Evolutionary conservation across 2,888 invertebrate genomes (phyloP).

Genomic region (Caenorhabditis doughertyi): DNA sequence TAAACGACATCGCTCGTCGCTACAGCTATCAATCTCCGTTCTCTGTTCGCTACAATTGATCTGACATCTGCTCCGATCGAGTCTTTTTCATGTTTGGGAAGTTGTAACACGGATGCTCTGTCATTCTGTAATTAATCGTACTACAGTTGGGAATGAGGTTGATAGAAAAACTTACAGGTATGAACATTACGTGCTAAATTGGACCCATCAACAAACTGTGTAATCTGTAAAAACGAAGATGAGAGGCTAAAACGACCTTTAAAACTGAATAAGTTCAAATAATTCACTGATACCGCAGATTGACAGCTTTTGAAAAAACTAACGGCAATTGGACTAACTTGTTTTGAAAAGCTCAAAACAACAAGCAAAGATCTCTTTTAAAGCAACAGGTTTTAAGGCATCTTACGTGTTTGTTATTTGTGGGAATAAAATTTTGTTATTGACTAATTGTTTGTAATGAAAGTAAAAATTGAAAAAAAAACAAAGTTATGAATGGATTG

Average conservation of each 20-base stretch:
- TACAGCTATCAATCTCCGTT: conserved; percentile 76
- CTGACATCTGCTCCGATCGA: conserved; percentile 29
- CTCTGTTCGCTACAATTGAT: conserved; percentile 78
- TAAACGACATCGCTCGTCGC: conserved; percentile 72
- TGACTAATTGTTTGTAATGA: neutral
- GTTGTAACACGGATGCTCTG: conserved; percentile 43
- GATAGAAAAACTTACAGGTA: conserved; percentile 50
- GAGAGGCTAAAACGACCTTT: neutral
- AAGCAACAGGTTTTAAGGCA: too few species aligned
- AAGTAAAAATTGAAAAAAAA: neutral
- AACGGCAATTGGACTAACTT: too few species aligned
- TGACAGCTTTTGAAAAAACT: too few species aligned
- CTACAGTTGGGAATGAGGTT: neutral
- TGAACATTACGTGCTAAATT: conserved; percentile 46
- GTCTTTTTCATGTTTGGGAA: conserved; percentile 48
- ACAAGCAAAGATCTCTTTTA: too few species aligned
- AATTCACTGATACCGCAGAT: too few species aligned
- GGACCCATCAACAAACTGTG: conserved; percentile 43
- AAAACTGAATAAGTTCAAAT: too few species aligned
- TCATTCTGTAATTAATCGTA: conserved; percentile 53
- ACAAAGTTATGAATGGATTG: neutral
- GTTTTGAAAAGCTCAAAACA: too few species aligned
- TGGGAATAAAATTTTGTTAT: conserved; percentile 1
- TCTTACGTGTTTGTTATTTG: too few species aligned
- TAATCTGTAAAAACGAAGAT: conserved; percentile 24